Evolutionary conservation across 2,797 vertebrate species (phyloP), one percentile per base, ranked within the genome.

Genomic region (Rhadinocentrus ornatus): DNA sequence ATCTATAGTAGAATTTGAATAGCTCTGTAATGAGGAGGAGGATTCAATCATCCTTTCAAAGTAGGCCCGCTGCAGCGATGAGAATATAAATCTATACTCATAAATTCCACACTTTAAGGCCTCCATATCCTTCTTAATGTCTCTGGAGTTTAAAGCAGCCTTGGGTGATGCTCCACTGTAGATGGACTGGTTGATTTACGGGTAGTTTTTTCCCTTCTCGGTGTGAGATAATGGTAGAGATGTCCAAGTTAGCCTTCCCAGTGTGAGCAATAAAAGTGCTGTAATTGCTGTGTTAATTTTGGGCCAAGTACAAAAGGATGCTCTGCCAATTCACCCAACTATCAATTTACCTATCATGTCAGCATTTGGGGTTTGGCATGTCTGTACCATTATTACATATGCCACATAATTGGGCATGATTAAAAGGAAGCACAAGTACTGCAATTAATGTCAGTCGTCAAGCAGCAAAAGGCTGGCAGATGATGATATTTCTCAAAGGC

Each of bases 361-460:
- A 71, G 69, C 78, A 82, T 82, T 87, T 80, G 75, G 70, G 62
- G 71, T 86, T 87, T 86, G 79, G 78, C 77, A 44, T 82, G 84
- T 77, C 82, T 78, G 86, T 81, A 85, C 90, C 85, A 61, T 95
- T 91, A 93, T 94, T 92, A 91, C 86, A 86, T 89, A 85, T 87
- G 86, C 84, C 80, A 80, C 90, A 82, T 94, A 93, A 94, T 93
- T 93, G 90, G 88, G 81, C 85, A 71, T 92, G 93, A 93, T 95
- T 94, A 93, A 94, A 93, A 92, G 87, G 84, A 92, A 84, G 86
- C 63, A 50, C 73, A 92, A 94, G 92, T 92, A 87, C 92, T 90
- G 86, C 92, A 94, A 95, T 94, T 94, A 95, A 94, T 93, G 94
- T 93, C 93, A 93, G 85, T 87, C 92, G 89, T 94, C 88, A 87